Evolutionary conservation across 1,140 invertebrate genomes (phyloP), one percentile per base, ranked within the genome.

Genomic region (Saxidomus purpurata): DNA sequence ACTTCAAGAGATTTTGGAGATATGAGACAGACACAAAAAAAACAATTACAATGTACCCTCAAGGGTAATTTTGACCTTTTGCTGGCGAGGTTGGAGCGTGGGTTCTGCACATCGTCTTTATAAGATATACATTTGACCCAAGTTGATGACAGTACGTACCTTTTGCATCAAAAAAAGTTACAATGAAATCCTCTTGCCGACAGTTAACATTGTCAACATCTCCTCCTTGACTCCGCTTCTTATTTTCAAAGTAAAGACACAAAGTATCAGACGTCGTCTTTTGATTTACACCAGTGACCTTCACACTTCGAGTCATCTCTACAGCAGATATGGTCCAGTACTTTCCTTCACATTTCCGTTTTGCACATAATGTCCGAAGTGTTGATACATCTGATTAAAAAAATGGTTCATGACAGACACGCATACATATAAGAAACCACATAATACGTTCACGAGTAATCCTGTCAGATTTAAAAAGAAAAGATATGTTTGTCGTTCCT

Each of bases 191-290:
- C 2, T 77, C 28, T 13, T 77, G 22, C 9, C 74, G 40, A 49
- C 3, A 43, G 40, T 40, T 43, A 0, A 63, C 55, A n/a, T 31
- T 28, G 63, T 63, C 55, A 63, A 82, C 59, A 11, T 82, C 80
- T 9, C 80, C 80, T 36, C 80, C 80, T 25, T 67, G 19, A 67
- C 59, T 82, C 25, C 59, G 22, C 28, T 34, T 82, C 63, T 4
- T 82, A 36, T 82, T 67, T 67, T 82, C 80, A 67, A 82, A 82
- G 63, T 82, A 82, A 36, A 82, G 80, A 63, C 38, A 25, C 13
- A 82, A n/a, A 13, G 59, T 4, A 19, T 82, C 80, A 19, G 55
- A 0, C 0, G 80, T n/a, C 0, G 80, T 61, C 6, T 63, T n/a
- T 43, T 19, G 1, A 13, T 34, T 82, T 4, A 61, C 15, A 6